A percentile compares a stretch with the other conserved stretches of the same genome.
Conservation (phyloP, 2,888 invertebrate species). For the Patella pellucida region DNA sequence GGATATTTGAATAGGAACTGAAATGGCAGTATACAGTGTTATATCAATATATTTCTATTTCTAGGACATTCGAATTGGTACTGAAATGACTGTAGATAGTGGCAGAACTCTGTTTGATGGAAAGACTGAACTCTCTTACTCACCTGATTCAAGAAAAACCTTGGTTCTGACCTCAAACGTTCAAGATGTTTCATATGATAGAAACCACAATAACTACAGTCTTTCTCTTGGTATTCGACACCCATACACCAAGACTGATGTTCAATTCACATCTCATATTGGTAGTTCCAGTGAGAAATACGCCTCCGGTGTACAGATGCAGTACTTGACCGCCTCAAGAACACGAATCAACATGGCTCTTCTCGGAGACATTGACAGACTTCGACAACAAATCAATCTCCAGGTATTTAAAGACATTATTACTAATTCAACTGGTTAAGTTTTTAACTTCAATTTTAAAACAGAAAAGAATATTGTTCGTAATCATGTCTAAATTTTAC, state of each 20-base stretch:
- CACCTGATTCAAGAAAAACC: slow-evolving; percentile 47
- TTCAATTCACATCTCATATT: slow-evolving; percentile 44
- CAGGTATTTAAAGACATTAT: slow-evolving; percentile 35
- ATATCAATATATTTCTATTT: slow-evolving; percentile 16
- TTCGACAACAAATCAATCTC: slow-evolving; percentile 40
- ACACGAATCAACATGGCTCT: slow-evolving; percentile 44
- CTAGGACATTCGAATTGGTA: slow-evolving; percentile 45
- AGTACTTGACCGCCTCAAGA: slow-evolving; percentile 47
- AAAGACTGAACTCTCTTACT: slow-evolving; percentile 47
- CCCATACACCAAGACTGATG: slow-evolving; percentile 51
- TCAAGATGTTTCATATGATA: slow-evolving; percentile 43
- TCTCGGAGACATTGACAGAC: slow-evolving; percentile 43
- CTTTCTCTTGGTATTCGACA: slow-evolving; percentile 49
- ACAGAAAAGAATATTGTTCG: neutral
- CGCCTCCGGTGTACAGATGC: slow-evolving; percentile 41
- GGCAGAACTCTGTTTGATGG: slow-evolving; percentile 48
- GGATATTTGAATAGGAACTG: neutral
- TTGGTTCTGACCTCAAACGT: slow-evolving; percentile 43
- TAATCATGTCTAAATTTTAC: neutral
- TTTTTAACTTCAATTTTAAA: too few relatives aligned
- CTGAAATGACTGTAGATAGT: slow-evolving; percentile 43
- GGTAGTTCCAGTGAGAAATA: slow-evolving; percentile 39
- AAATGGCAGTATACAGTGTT: neutral
- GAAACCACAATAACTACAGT: slow-evolving; percentile 46
- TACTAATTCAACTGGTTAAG: too few relatives aligned